Evolutionary conservation across 2,888 invertebrate species (phyloP), one percentile per base, ranked within the genome.

Genomic region (Cynaeus angustus): DNA sequence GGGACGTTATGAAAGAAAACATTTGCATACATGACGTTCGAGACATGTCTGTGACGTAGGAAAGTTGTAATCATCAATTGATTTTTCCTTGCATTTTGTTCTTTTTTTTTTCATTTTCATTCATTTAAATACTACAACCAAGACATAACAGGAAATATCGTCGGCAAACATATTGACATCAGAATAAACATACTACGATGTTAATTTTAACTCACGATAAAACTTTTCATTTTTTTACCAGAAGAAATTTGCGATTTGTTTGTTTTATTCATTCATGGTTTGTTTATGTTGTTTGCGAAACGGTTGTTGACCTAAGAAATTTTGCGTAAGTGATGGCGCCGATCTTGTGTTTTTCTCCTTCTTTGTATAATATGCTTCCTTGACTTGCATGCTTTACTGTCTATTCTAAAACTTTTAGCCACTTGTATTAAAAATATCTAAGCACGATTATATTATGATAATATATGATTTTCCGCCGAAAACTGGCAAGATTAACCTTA

Each of bases 121-220:
- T 12, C 6, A 46, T 61, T 59, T 59, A 14, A 59, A 46, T 59
- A 55, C 55, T 55, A 55, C 37, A 21, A 33, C 6, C 30, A 6
- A 61, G 48, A 61, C 61, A 61, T 9, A 61, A 61, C 61, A 61
- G 61, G 61, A 61, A 61, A 48, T 38, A 21, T 30, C 21, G 37
- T 33, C 48, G 48, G 14, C 59, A 50, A 14, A 21, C 48, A 48
- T 37, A 50, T 37, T 61, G 48, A 59, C 46, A 46, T 59, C 2
- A 7, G 3, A 7, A 46, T 46, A 58, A 45, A 55, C 52, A 21
- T 12, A 8, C 26, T 52, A 55, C 37, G 33, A 12, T 33, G 9
- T 55, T 33, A 6, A 3, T 14, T n/a, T n/a, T 2, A 14, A 5
- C 2, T 5, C 28, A n/a, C 30, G 9, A 52, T n/a, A 4, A 26